Evolutionary conservation across 2,888 invertebrate species (phyloP), one percentile per base, ranked within the genome.

Genomic region (Linnaemya tessellans): DNA sequence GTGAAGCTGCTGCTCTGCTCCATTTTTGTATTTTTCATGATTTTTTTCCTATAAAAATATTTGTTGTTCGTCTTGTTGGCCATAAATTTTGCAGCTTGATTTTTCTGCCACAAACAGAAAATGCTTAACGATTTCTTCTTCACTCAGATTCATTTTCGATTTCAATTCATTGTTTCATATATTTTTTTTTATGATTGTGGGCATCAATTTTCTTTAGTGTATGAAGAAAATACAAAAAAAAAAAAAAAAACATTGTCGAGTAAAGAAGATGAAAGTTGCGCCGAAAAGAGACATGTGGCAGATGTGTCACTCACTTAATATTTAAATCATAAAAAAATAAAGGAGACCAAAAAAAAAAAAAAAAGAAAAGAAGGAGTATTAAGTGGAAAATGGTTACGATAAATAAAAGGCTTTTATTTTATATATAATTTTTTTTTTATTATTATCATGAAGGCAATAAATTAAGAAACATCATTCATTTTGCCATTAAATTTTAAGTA

Each of bases 101-200:
- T 80, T 80, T 84, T 84, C 80, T 77, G 80, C 60, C 80, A 84
- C 67, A 67, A 73, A 51, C 80, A 84, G 84, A 84, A 67, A 73
- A 79, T 68, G 43, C n/a, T 20, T 78, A 60, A 67, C 25, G 38
- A 74, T 49, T 38, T 58, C 15, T 35, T 30, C 56, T 30, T 38
- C 67, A 10, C 51, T 62, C n/a, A 11, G 51, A 43, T 67, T 41
- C 20, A 20, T 68, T 71, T 77, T 64, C 35, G 41, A 58, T 80
- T 73, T 38, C 56, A 75, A 84, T 71, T 77, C 60, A 75, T 77
- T 80, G 49, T 62, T 84, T 80, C 35, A 60, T 41, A 46, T 54
- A 60, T 84, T 58, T 70, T 30, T 80, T 80, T 80, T 80, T 71
- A 80, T 46, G 80, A 80, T 84, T 75, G 65, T 71, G 65, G 75